phyloP scores from a whole-genome alignment of 1,140 invertebrate species.

The Saccostrea cuccullata region DNA sequence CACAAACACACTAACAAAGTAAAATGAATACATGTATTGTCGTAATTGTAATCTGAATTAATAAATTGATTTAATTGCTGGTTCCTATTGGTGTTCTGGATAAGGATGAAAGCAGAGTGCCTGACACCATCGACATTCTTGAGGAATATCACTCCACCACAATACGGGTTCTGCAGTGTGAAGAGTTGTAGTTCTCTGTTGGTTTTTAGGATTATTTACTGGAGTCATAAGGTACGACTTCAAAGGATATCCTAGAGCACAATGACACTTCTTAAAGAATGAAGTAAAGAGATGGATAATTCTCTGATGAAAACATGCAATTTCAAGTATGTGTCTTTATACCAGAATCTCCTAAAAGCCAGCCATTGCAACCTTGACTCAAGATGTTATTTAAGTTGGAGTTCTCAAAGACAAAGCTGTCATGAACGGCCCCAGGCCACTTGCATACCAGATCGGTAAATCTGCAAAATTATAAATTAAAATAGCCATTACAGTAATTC shows the following conservation, averaged over 20 bases:
- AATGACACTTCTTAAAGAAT: too few relatives aligned
- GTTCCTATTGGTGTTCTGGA: constrained; percentile 25
- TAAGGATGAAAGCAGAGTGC: constrained; percentile 39
- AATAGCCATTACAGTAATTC: too few relatives aligned
- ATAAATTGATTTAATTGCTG: too few relatives aligned
- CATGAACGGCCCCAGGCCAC: background rate
- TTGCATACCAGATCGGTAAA: constrained; percentile 8
- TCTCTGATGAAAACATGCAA: too few relatives aligned
- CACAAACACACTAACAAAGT: too few relatives aligned
- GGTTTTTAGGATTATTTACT: background rate
- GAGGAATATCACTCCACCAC: background rate
- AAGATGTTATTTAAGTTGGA: background rate
- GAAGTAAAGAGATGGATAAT: too few relatives aligned
- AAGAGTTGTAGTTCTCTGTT: background rate
- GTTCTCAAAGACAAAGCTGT: background rate
- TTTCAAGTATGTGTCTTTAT: background rate
- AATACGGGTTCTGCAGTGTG: constrained; percentile 10
- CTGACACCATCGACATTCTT: too few relatives aligned
- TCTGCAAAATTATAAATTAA: background rate
- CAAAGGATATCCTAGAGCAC: constrained; percentile 11
- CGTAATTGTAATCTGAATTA: too few relatives aligned
- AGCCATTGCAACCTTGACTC: constrained; percentile 12
- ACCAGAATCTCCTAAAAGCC: background rate
- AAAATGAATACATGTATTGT: too few relatives aligned
- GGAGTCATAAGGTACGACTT: constrained; percentile 40